A percentile compares a stretch with the other conserved stretches of the same genome.
Evolutionary conservation across 2,113 vertebrate species (phyloP).

Genomic region (Bettongia penicillata): DNA sequence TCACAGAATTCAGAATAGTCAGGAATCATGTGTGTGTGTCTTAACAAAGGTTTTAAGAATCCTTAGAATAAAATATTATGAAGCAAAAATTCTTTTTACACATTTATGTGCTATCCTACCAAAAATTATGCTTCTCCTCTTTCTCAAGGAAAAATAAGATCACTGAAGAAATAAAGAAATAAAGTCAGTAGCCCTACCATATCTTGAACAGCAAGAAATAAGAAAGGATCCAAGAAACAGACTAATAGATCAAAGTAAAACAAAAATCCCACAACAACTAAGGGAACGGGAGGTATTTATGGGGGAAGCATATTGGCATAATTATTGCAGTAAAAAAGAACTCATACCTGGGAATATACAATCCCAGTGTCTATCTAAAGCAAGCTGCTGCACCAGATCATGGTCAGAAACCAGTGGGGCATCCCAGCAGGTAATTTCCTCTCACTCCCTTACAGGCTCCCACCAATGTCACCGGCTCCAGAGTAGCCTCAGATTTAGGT

Average conservation of each 20-base stretch:
- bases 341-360: neutral
- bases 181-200: neutral
- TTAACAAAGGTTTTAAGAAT: neutral
- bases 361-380: conserved; percentile 19
- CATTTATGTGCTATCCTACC: neutral
- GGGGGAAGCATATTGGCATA: conserved; percentile 22
- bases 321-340: conserved; percentile 16
- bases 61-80: neutral
- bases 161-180: conserved; percentile 1
- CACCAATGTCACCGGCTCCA: neutral
- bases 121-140: neutral
- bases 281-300: neutral
- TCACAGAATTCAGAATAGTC: neutral
- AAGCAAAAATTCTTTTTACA: neutral
- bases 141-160: neutral
- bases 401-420: neutral
- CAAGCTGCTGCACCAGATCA: conserved; percentile 10
- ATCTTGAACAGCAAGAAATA: conserved; percentile 14
- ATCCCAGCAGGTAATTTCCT: neutral
- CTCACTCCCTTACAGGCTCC: neutral
- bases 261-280: neutral
- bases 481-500: conserved; percentile 8
- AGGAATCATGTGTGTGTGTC: neutral
- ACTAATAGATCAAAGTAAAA: neutral
- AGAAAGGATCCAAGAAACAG: neutral